Base-by-base conservation (phyloP, 2,888 invertebrate species). In the Tanypteryx hageni region DNA sequence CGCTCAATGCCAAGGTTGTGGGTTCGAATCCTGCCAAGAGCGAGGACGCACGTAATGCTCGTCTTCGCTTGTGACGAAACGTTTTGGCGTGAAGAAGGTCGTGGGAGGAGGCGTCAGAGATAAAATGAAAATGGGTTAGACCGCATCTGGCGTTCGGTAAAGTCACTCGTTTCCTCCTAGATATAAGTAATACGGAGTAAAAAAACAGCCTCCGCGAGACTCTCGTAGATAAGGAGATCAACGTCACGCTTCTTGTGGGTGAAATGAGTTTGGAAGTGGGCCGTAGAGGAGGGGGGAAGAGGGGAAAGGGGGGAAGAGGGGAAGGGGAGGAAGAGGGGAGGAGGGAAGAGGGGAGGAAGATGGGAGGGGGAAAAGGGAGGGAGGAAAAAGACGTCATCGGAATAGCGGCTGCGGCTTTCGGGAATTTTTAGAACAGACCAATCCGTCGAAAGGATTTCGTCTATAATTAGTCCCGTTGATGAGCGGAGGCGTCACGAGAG, bases 21-120 rank as follows among this genome's bases (percentile, higher is more conserved):
- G 68, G 68, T 68, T 68, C 68, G 68, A 68, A n/a, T 68, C 68
- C 68, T 68, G n/a, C 68, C 68, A 68, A 68, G 68, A 22, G 68
- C 68, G 68, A 68, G 68, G 68, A 22, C 68, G 68, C 68, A 4
- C 13, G 5, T 13, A 13, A 18, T 61, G 13, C 5, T 14, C 14
- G 16, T 64, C 64, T n/a, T 64, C 64, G 64, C n/a, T 18, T 68
- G 68, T 68, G 68, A 68, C 68, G 68, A 68, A 68, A 68, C 61
- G 10, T 22, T 22, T 18, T 68, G 4, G 44, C 5, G 18, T 18
- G 18, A n/a, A 14, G 68, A 18, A 18, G 68, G 18, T 68, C 68
- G 68, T 14, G 68, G 68, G 68, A 61, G 10, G 10, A 14, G 61
- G 1, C 18, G 68, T 22, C n/a, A n/a, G 68, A 18, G 68, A 68